Evolutionary conservation across 2,888 invertebrate species (phyloP).

Genomic region (Heliconius erato): DNA sequence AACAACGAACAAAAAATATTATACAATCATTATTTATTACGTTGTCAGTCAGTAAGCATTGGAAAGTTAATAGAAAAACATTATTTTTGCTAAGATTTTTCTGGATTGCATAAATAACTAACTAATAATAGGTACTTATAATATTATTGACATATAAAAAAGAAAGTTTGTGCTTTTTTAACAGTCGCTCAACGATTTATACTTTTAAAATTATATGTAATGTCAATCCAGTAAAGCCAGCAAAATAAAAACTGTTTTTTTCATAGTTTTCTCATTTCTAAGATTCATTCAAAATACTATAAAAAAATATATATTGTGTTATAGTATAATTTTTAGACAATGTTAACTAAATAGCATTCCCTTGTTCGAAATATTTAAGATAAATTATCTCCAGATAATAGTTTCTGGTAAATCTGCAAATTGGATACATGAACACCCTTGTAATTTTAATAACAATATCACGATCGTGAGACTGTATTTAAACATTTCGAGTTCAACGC

Average conservation of each 20-base stretch:
- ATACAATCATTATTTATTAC: slow-evolving; percentile 6
- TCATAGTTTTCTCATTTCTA: too few species aligned
- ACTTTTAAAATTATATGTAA: neutral
- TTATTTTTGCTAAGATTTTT: neutral
- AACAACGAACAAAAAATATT: neutral
- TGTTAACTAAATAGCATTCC: too few species aligned
- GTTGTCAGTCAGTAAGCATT: neutral
- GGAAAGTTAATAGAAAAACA: neutral
- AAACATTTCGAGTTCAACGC: slow-evolving; percentile 59
- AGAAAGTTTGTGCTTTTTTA: neutral
- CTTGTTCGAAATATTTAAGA: too few species aligned
- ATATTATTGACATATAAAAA: neutral
- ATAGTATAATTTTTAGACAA: too few species aligned
- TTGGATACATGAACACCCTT: slow-evolving; percentile 49
- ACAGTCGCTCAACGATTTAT: neutral
- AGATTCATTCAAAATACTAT: too few species aligned
- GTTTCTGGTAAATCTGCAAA: neutral
- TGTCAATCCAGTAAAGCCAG: too few species aligned
- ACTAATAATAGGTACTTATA: too few species aligned
- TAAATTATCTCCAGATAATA: too few species aligned
- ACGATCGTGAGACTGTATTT: slow-evolving; percentile 56
- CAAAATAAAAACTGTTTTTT: too few species aligned
- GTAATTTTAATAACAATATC: slow-evolving; percentile 57
- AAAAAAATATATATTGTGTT: too few species aligned
- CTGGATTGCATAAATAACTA: neutral